Conservation (phyloP, 2,113 vertebrate genomes). For the Rattus rattus region DNA sequence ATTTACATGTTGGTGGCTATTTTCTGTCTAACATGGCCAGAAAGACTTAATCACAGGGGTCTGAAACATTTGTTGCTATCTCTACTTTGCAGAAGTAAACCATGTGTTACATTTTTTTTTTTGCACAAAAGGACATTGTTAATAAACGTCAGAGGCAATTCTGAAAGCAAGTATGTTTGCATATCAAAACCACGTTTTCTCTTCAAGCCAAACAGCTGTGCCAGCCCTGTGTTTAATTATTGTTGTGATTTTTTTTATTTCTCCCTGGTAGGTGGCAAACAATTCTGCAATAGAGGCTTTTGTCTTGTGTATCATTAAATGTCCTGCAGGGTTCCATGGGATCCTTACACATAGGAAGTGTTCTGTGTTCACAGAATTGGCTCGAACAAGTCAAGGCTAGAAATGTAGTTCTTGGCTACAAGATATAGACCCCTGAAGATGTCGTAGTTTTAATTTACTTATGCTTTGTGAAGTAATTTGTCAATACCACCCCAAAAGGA, state of each 20-base stretch:
- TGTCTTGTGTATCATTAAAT: slow-evolving; percentile 38
- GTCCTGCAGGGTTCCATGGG: not conserved
- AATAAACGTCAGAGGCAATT: too few species aligned
- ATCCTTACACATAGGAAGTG: not conserved
- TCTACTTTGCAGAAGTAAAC: not conserved
- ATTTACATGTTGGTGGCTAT: not conserved
- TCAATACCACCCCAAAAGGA: not conserved
- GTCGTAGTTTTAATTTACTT: slow-evolving; percentile 32
- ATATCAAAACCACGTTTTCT: not conserved
- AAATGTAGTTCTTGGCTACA: slow-evolving; percentile 40
- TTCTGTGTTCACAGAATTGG: slow-evolving; percentile 34
- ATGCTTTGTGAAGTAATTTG: slow-evolving; percentile 55
- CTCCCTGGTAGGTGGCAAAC: not conserved
- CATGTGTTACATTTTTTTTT: too few species aligned
- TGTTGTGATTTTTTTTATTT: slow-evolving; percentile 45
- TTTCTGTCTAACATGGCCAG: not conserved
- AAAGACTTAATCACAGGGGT: too few species aligned
- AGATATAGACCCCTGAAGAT: slow-evolving; percentile 12
- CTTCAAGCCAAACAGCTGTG: slow-evolving; percentile 6
- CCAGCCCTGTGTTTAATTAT: slow-evolving; percentile 1
- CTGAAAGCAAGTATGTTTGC: not conserved
- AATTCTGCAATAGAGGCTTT: slow-evolving; percentile 22
- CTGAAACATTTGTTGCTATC: not conserved
- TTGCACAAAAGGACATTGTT: too few species aligned
- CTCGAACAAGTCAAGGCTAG: slow-evolving; percentile 44